phyloP scores from a whole-genome alignment of 2,888 invertebrate genomes.

The Aplocera efformata region DNA sequence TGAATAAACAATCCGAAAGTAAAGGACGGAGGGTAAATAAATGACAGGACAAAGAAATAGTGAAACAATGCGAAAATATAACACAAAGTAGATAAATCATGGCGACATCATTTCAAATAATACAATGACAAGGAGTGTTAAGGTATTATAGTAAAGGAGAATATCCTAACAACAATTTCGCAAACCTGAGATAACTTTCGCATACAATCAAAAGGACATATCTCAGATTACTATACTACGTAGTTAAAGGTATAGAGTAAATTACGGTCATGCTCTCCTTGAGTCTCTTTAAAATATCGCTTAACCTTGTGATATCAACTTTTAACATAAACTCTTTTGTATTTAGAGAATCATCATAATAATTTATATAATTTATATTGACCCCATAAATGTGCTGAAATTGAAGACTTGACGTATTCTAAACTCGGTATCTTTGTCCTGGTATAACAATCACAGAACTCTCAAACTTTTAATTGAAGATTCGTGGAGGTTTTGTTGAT shows the following conservation, averaged over 20 bases:
- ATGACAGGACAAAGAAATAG: constrained; percentile 2
- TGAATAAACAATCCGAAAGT: constrained; percentile 15
- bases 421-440: constrained; percentile 10
- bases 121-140: no score
- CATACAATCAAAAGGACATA: constrained; percentile 18
- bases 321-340: constrained; percentile 29
- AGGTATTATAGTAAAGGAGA: constrained; percentile 21
- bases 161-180: constrained; percentile 28
- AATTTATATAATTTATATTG: constrained; percentile 17
- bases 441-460: constrained; percentile 18
- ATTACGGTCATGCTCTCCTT: constrained; percentile 11
- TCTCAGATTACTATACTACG: constrained; percentile 16
- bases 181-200: constrained; percentile 20
- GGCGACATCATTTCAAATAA: no score
- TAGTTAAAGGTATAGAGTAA: constrained; percentile 18
- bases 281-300: constrained; percentile 19
- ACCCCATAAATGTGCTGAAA: constrained; percentile 29
- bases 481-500: constrained; percentile 17
- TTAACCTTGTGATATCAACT: constrained; percentile 11
- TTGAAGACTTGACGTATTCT: constrained; percentile 22
- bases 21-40: constrained; percentile 12
- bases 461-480: constrained; percentile 24
- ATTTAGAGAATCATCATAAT: constrained; percentile 31
- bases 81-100: no score
- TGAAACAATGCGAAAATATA: no score